Percentiles rank a stretch among this genome's conserved stretches.
Evolutionary conservation across 2,888 invertebrate species (phyloP).

Genomic region (Limnephilus auricula): DNA sequence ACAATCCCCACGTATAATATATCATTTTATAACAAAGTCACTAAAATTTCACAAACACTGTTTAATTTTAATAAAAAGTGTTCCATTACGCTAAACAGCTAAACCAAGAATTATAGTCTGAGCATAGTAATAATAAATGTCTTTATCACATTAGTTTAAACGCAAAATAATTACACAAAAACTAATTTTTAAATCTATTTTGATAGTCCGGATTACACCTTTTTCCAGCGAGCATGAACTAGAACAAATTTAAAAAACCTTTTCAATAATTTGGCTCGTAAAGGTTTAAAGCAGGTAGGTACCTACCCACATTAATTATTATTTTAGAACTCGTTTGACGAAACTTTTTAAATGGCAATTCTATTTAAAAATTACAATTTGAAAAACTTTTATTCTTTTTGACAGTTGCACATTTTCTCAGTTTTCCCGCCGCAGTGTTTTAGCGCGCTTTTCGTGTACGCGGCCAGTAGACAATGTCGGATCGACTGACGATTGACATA

Average conservation of each 20-base stretch:
- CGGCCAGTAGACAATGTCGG: slow-evolving; percentile 49
- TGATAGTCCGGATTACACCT: too few relatives aligned
- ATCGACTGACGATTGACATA: slow-evolving; percentile 67
- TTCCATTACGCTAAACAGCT: not conserved
- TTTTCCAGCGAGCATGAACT: too few relatives aligned
- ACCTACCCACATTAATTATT: not conserved
- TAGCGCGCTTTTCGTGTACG: slow-evolving; percentile 34
- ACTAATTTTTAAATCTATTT: too few relatives aligned
- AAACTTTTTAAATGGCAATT: not conserved
- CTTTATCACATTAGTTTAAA: not conserved
- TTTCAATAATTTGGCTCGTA: not conserved
- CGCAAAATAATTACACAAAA: too few relatives aligned
- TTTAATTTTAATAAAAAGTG: not conserved
- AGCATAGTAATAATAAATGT: not conserved
- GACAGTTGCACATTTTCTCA: not conserved
- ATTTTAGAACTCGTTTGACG: not conserved
- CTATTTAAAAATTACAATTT: not conserved
- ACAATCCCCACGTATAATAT: not conserved
- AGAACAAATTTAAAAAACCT: not conserved
- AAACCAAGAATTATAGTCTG: too few relatives aligned
- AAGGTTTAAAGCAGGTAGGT: not conserved
- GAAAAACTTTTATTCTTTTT: slow-evolving; percentile 7
- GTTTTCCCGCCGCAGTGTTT: slow-evolving; percentile 53
- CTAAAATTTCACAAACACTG: not conserved
- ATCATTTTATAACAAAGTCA: not conserved